Evolutionary conservation across 2,113 vertebrate species (phyloP).

Genomic region (Oryzias celebensis): DNA sequence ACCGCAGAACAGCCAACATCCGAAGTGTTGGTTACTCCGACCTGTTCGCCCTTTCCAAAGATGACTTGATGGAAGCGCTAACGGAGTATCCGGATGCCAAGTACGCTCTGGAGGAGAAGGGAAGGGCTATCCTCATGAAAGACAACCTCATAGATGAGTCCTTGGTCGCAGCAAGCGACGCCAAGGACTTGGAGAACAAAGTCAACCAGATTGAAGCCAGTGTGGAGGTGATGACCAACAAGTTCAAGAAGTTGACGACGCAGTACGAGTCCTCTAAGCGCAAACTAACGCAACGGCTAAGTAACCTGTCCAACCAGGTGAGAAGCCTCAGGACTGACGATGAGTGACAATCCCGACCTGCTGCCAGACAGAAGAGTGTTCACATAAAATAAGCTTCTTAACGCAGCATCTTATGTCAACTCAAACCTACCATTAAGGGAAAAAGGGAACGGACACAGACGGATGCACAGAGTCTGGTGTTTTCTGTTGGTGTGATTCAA

Average conservation of each 20-base stretch:
- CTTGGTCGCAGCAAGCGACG: conserved; percentile 58
- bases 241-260: conserved; percentile 80
- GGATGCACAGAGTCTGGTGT: too few species aligned
- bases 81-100: conserved; percentile 70
- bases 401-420: too few species aligned
- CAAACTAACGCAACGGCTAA: conserved; percentile 88
- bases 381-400: too few species aligned
- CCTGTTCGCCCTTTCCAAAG: conserved; percentile 71
- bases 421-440: too few species aligned
- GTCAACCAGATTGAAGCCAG: conserved; percentile 78
- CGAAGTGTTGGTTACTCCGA: conserved; percentile 74
- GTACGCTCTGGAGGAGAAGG: conserved; percentile 62
- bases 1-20: conserved; percentile 72
- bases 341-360: conserved; percentile 14
- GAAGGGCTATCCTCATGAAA: conserved; percentile 68
- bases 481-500: too few species aligned
- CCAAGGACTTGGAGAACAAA: conserved; percentile 87
- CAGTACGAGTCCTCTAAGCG: conserved; percentile 82
- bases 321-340: conserved; percentile 60
- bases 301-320: conserved; percentile 81
- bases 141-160: conserved; percentile 71
- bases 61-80: conserved; percentile 71
- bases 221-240: conserved; percentile 80
- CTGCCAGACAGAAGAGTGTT: too few species aligned
- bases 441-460: too few species aligned